Evolutionary conservation across 2,113 vertebrate species (phyloP).

Genomic region (Odontophorus gujanensis): DNA sequence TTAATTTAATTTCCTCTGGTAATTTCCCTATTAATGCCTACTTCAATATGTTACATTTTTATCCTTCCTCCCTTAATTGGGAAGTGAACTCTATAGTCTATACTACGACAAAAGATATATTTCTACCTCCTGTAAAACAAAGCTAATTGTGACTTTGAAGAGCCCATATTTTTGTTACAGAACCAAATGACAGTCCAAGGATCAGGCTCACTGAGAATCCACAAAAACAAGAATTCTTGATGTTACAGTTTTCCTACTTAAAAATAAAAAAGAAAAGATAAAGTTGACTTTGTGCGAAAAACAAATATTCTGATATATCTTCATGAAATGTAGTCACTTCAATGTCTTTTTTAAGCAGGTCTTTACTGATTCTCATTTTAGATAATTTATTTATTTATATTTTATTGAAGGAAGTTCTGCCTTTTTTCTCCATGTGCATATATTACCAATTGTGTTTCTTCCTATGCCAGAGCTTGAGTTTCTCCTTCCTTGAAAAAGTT

Average conservation of each 20-base stretch:
- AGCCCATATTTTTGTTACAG: neutral
- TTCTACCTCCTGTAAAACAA: neutral
- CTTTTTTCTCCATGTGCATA: neutral
- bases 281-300: neutral
- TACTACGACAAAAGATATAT: neutral
- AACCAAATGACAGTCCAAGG: neutral
- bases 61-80: slow-evolving; percentile 8
- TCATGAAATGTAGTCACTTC: rapidly evolving
- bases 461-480: neutral
- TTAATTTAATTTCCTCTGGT: slow-evolving; percentile 63
- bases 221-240: neutral
- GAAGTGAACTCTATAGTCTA: neutral
- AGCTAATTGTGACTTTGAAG: neutral
- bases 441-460: neutral
- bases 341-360: neutral
- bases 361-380: neutral
- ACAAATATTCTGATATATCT: neutral
- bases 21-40: slow-evolving; percentile 45
- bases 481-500: neutral
- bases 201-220: neutral
- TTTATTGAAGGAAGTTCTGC: neutral
- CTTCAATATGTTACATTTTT: slow-evolving; percentile 3
- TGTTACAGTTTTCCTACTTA: rapidly evolving
- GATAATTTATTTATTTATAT: neutral
- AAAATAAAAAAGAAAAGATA: neutral